Percentiles rank a stretch among this genome's conserved stretches.
phyloP scores from a whole-genome alignment of 2,113 vertebrate species.

The Ivindomyrus marchei region DNA sequence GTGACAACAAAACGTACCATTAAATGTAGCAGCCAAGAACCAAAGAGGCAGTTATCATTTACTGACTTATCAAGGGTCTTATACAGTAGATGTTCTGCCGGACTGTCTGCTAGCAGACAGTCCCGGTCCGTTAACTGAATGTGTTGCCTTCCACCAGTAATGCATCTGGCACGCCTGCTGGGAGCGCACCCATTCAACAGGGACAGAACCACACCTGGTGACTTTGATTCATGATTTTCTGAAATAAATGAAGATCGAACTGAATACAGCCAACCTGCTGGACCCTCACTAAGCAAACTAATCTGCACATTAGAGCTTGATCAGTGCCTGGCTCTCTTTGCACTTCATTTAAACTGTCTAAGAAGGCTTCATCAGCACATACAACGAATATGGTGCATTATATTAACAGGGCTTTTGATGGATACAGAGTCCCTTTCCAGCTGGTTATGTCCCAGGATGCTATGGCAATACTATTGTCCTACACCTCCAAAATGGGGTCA shows the following conservation, averaged over 20 bases:
- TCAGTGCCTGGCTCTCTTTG: not conserved
- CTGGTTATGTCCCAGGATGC: not conserved
- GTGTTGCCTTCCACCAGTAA: not conserved
- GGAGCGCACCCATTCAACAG: not conserved
- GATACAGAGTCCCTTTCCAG: not conserved
- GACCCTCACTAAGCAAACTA: conserved; percentile 8
- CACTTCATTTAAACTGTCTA: not conserved
- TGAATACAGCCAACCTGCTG: not conserved
- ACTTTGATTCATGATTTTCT: conserved; percentile 11
- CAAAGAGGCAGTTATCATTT: not conserved
- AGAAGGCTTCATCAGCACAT: not conserved
- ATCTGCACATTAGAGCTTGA: not conserved
- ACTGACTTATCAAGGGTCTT: not conserved
- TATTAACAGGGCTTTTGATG: not conserved
- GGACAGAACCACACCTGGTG: not conserved
- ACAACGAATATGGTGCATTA: not conserved
- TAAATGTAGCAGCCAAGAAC: not conserved
- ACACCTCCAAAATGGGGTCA: not conserved
- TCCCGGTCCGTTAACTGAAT: not conserved
- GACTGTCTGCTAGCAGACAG: not conserved
- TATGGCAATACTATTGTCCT: not conserved
- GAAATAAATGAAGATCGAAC: conserved; percentile 6
- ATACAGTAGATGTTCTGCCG: not conserved
- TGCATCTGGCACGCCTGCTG: not conserved
- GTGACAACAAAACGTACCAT: not conserved